These are phyloP conservation scores for Porites lutea DNA, from an alignment of 64 coral and sea anemone species.

Conservation along the genomic window DNA sequence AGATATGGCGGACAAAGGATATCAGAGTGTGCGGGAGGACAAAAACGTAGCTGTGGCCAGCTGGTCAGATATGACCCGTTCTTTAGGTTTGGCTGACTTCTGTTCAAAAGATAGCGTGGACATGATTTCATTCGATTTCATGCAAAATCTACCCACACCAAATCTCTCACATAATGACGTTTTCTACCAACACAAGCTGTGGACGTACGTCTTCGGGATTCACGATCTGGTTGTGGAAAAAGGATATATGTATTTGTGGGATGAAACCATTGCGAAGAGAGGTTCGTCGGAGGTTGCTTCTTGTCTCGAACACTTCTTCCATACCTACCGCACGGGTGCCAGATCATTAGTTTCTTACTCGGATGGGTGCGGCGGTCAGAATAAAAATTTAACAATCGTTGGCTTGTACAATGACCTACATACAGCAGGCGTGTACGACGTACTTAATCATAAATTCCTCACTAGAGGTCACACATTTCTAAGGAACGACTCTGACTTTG, in stretches of 20 bases:
- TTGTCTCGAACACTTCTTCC: not conserved
- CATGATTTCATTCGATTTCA: constrained; percentile 55
- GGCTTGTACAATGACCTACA: constrained; percentile 3
- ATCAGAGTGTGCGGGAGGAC: not conserved
- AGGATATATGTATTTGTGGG: constrained; percentile 46
- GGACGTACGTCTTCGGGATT: constrained; percentile 63
- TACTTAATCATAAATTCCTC: constrained; percentile 36
- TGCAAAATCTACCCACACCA: constrained; percentile 55
- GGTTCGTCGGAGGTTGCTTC: constrained; percentile 48
- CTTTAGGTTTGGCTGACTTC: not conserved
- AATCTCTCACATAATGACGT: not conserved
- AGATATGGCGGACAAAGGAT: not conserved
- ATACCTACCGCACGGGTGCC: not conserved
- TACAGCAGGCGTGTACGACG: constrained; percentile 20
- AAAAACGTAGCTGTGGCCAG: not conserved
- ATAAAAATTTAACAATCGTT: constrained; percentile 19
- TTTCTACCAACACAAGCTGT: constrained; percentile 50
- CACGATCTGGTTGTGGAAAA: constrained; percentile 33
- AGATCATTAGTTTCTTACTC: constrained; percentile 45
- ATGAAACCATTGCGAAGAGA: constrained; percentile 32
- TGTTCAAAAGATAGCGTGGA: constrained; percentile 8
- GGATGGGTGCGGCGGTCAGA: constrained; percentile 41
- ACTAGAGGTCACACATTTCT: constrained; percentile 50
- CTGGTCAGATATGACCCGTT: constrained; percentile 13
- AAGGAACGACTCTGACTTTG: constrained; percentile 44